Evolutionary conservation across 1,140 invertebrate species (phyloP), one percentile per base, ranked within the genome.

Genomic region (Hyles vespertilio): DNA sequence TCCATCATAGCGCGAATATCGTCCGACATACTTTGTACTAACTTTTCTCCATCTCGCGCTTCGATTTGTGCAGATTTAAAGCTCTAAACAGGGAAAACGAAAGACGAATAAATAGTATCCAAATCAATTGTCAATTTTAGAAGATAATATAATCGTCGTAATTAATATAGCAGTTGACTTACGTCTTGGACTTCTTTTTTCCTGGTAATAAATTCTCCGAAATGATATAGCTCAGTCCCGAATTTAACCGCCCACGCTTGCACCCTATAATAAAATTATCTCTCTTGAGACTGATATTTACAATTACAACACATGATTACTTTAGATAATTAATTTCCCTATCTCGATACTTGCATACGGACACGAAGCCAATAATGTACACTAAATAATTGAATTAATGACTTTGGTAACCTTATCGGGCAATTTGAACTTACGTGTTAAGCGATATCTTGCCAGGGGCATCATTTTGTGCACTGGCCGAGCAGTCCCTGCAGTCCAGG

Each of bases 1-100:
- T 94, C 93, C 93, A 96, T 95, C 94, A 96, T 96, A 5, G 92
- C 92, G 67, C 94, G 92, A 58, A 96, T 94, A 65, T 95, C 93
- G 62, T 93, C 92, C 9, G 94, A 93, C 81, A 96, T 96, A 51
- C 93, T 93, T 61, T 93, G 92, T 2, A 95, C 92, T 64, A 96
- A 80, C 70, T 91, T 90, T 65, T 92, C 91, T 5, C 95, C 95
- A 85, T 94, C 93, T 70, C 94, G 90, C 6, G 91, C 86, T 55
- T 92, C 91, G 6, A 96, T 91, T 73, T 92, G 91, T 7, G 93
- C 93, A 45, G 92, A 91, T 78, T 95, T 95, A 78, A 94, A 96
- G 70, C 93, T 95, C 90, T 95, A 72, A 67, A 77, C 71, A 48
- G 43, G 63, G 44, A 50, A 53, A 62, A 11, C n/a, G 22, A 22